Base-by-base conservation (phyloP, 2,113 vertebrate genomes). In the Festucalex cinctus region DNA sequence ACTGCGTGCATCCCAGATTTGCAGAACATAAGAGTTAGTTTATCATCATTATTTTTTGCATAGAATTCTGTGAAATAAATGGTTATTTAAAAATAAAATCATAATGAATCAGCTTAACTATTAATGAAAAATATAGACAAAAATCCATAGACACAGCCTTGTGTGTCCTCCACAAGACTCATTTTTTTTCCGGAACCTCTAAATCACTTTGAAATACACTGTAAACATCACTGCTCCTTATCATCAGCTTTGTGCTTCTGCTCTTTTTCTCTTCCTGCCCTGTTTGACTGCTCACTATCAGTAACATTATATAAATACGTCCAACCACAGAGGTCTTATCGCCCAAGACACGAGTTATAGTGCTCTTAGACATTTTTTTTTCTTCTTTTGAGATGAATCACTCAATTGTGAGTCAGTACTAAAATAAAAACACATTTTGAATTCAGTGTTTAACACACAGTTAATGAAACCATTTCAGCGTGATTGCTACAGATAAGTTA, bases 181-280 rank as follows among this genome's bases (percentile, higher is more conserved):
- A n/a, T n/a, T n/a, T 32, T 32, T 39, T 46, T 28, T 57, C 61
- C 32, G 16, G 44, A 73, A 64, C 51, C 32, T 63, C 41, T 69
- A 41, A 20, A 62, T 66, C 6, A 48, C 9, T 51, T 35, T 16
- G 9, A 53, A 22, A 6, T 66, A 24, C n/a, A 26, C 1, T 63
- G 41, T 28, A 66, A 66, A 57, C n/a, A 54, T 32, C 16, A 63
- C 54, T 6, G 14, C 26, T 49, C 59, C 51, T 59, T 64, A 41
- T 49, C 48, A 35, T 37, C 48, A 48, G 39, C 26, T 51, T 20
- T 36, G 26, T 63, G 9, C 37, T 37, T 63, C 58, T 4, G 20
- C 60, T 63, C 8, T 36, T n/a, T 66, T 48, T 64, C 53, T 58
- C 32, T 51, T 28, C 16, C 65, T 63, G 20, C 14, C 41, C 20